Evolutionary conservation across 2,797 vertebrate genomes (phyloP), one percentile per base, ranked within the genome.

Genomic region (Sebastolobus altivelis): DNA sequence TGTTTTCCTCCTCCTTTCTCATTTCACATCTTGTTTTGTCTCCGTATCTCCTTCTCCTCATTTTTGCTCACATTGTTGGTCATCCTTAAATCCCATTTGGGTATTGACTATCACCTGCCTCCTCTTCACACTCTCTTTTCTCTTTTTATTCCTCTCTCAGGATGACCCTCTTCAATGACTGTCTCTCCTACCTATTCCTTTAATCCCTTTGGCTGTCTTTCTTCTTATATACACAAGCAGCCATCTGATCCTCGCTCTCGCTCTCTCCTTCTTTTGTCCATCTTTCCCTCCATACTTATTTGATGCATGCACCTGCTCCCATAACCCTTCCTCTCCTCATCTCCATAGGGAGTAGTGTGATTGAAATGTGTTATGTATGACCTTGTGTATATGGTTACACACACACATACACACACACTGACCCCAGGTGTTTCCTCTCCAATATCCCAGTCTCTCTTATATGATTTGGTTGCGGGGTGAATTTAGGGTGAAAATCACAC

Each of bases 321-420:
- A 65, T 69, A 81, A 79, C 70, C 84, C 79, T 70, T 46, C 43
- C 33, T 79, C 49, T 71, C 77, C 81, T 86, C 75, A 79, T 90
- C 82, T 88, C 83, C 83, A 86, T 86, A 68, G 82, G 71, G 77
- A 87, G 31, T 31, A 65, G 69, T 72, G 81, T 72, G 82, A 91
- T 91, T 90, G 90, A 90, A 93, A 90, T 90, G 81, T 87, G 82
- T 90, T 89, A 81, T 92, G 82, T 74, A 88, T 89, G 89, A 90
- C 87, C 86, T 77, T 83, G 66, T 76, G 82, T 82, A 68, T 82
- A 70, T 58, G 40, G 78, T 37, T 60, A 63, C 68, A 67, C 73
- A 65, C 7, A 73, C 67, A 35, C 37, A 72, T 2, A 83, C 27
- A 56, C 56, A 54, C 25, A 33, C 65, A 81, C 56, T 84, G 83